These are phyloP conservation scores for Notothenia rossii DNA, from an alignment of 2,113 vertebrate genomes.

Conservation along the genomic window DNA sequence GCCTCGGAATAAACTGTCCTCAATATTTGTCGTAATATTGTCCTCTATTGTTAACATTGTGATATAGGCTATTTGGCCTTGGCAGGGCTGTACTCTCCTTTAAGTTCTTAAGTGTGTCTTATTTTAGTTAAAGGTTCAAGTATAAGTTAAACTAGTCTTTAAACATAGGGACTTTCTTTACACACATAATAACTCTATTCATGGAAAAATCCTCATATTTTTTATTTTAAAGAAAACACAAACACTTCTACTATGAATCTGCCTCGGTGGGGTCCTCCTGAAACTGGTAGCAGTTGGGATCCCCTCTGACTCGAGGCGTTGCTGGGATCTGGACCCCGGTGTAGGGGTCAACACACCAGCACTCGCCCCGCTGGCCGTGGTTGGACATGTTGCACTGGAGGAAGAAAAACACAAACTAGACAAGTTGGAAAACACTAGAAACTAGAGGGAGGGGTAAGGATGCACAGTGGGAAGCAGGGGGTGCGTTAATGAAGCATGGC, in stretches of 20 bases:
- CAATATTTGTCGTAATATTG: too few relatives aligned
- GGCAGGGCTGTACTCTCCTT: too few relatives aligned
- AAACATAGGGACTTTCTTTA: background rate
- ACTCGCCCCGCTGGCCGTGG: constrained; percentile 95
- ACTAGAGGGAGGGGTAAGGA: constrained; percentile 45
- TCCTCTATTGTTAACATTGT: too few relatives aligned
- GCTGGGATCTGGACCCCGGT: constrained; percentile 90
- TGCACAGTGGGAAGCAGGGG: constrained; percentile 66
- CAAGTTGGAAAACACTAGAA: constrained; percentile 59
- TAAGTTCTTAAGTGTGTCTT: too few relatives aligned
- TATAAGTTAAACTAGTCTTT: background rate
- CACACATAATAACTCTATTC: background rate
- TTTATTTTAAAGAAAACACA: background rate
- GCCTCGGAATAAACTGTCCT: too few relatives aligned
- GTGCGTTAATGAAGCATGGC: constrained; percentile 72
- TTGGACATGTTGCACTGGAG: constrained; percentile 96
- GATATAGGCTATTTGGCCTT: too few relatives aligned
- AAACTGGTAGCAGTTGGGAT: constrained; percentile 94
- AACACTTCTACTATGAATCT: background rate
- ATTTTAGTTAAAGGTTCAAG: too few relatives aligned
- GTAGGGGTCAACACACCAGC: constrained; percentile 95
- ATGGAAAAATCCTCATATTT: background rate
- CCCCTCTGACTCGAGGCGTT: constrained; percentile 90
- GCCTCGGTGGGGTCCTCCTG: constrained; percentile 75
- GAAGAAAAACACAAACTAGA: constrained; percentile 69